Conservation (phyloP, 1,140 invertebrate genomes). For the Araneus ventricosus region DNA sequence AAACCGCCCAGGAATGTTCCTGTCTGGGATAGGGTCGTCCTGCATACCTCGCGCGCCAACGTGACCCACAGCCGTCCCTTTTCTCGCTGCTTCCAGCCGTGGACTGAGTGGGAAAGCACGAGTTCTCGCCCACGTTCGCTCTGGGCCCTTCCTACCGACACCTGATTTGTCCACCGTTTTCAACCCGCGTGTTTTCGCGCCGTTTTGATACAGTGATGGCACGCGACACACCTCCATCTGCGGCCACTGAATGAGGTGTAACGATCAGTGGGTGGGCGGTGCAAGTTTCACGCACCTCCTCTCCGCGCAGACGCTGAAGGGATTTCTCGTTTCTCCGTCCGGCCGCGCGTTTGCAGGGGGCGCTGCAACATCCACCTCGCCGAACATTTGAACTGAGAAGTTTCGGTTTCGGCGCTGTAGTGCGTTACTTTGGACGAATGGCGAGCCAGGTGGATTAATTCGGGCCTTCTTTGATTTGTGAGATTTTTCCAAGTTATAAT, state of each 20-base stretch:
- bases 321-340: not conserved
- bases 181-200: conserved; percentile 55
- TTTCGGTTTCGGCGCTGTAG: conserved; percentile 53
- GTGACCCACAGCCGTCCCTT: conserved; percentile 14
- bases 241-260: conserved; percentile 51
- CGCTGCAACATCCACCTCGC: not conserved
- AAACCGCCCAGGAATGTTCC: conserved; percentile 47
- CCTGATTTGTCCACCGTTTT: conserved; percentile 61
- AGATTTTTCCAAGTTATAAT: no score
- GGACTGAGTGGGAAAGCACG: conserved; percentile 35
- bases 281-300: not conserved
- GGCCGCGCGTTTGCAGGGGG: conserved; percentile 22
- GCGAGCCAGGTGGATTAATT: no score
- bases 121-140: conserved; percentile 29
- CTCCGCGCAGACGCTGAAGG: not conserved
- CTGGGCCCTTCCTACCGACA: conserved; percentile 32
- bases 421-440: no score
- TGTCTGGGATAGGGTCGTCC: conserved; percentile 45
- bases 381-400: not conserved
- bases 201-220: conserved; percentile 57
- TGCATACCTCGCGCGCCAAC: conserved; percentile 56
- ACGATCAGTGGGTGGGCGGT: conserved; percentile 33
- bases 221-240: conserved; percentile 66
- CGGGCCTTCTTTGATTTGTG: no score
- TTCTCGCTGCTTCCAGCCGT: conserved; percentile 33